A percentile compares a stretch with the other conserved stretches of the same genome.
Conservation (phyloP, 1,140 invertebrate genomes). For the Helicoverpa armigera region DNA sequence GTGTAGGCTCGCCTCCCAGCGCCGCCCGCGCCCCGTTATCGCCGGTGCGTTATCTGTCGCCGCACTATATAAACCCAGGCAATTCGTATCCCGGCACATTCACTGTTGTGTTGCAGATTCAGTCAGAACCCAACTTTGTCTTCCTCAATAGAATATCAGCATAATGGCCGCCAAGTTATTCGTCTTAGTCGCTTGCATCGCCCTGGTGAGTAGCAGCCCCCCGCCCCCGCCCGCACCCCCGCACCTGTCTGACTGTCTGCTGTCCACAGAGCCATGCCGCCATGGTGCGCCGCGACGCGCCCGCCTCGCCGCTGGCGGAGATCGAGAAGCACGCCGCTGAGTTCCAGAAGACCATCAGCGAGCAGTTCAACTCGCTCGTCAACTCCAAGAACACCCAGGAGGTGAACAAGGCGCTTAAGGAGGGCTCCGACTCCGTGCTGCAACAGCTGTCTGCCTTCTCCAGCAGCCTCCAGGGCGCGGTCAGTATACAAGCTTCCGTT, state of each 20-base stretch:
- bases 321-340: slow-evolving; percentile 73
- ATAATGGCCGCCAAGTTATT: slow-evolving; percentile 70
- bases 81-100: slow-evolving; percentile 23
- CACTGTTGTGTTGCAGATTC: slow-evolving; percentile 38
- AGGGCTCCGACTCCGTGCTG: slow-evolving; percentile 73
- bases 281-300: slow-evolving; percentile 72
- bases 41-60: slow-evolving; percentile 25
- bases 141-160: slow-evolving; percentile 35
- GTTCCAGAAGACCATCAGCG: slow-evolving; percentile 75
- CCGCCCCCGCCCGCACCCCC: neutral
- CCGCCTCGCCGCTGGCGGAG: slow-evolving; percentile 62
- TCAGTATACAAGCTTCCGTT: slow-evolving; percentile 55
- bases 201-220: slow-evolving; percentile 67
- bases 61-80: slow-evolving; percentile 43
- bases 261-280: slow-evolving; percentile 55
- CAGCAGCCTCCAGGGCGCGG: slow-evolving; percentile 68
- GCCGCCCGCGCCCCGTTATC: slow-evolving; percentile 29
- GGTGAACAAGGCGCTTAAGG: slow-evolving; percentile 74
- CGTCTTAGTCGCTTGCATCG: slow-evolving; percentile 71
- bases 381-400: slow-evolving; percentile 78
- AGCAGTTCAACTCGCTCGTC: slow-evolving; percentile 69
- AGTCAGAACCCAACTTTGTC: slow-evolving; percentile 18
- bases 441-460: slow-evolving; percentile 73
- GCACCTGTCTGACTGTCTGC: neutral
- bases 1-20: slow-evolving; percentile 20